Evolutionary conservation across 2,888 invertebrate genomes (phyloP), one percentile per base, ranked within the genome.

Genomic region (Phlogophora meticulosa): DNA sequence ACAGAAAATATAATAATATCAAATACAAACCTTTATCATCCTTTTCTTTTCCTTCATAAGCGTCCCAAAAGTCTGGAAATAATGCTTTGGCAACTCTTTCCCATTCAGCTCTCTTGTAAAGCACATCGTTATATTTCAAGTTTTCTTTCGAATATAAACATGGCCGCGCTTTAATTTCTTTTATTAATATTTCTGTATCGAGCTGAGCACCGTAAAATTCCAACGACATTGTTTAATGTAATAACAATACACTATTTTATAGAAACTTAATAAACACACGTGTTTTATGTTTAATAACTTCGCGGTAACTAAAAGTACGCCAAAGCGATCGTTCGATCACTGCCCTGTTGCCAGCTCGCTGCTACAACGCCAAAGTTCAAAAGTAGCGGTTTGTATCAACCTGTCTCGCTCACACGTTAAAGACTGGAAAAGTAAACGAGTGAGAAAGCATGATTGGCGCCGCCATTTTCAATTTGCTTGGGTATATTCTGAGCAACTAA

Each of bases 271-370:
- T 20, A n/a, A 5, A 10, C 34, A 36, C 17, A 5, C 15, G 34
- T 10, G 34, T 15, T 42, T 22, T n/a, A 46, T 5, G 32, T 40
- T 34, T 45, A 11, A 22, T 42, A 42, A 32, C 9, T 22, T 17
- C 36, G 3, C 22, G 22, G 56, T 56, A 15, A 74, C 75, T 71
- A 66, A 52, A 73, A 46, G 22, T 43, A 71, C 28, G 48, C n/a
- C 34, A 24, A 10, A 10, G 10, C 9, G 20, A 13, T 11, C 36
- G 45, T 2, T 36, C n/a, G 10, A 13, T 55, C 42, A 15, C 42
- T 20, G 52, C 56, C 13, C 38, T 43, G 57, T 53, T 68, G 51
- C 56, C 69, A 56, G 51, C 42, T 52, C 32, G 69, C 45, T 24
- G 17, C 5, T 13, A 10, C 46, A 22, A 15, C 1, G 1, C 13